Evolutionary conservation across 2,888 invertebrate genomes (phyloP), one percentile per base, ranked within the genome.

Genomic region (Pecten maximus): DNA sequence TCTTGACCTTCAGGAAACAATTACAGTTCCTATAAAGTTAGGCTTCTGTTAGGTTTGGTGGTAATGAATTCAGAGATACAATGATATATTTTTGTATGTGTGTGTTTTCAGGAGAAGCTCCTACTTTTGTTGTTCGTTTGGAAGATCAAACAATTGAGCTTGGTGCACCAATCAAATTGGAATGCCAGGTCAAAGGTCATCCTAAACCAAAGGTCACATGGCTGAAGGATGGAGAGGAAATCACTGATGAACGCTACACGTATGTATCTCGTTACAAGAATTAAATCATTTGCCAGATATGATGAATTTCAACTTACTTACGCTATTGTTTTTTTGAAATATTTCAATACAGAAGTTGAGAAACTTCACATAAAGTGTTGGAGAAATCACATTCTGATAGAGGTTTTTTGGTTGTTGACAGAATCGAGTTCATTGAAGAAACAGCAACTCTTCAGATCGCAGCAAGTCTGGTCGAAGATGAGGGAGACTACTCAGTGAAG

Each of bases 401-500:
- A 88, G 8, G 1, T 40, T 87, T 40, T n/a, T 19, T 90, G 44
- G 40, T 28, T 88, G 40, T 48, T 93, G 92, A 8, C 93, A 96
- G 95, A 91, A 93, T 93, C 87, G 94, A 94, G 40, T 93, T 94
- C 87, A 93, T 94, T 23, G 94, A 95, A 10, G 98, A 99, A 96
- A 99, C 99, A 60, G 97, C 98, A 0, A 98, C 98, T 39, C 93
- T 95, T 54, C 94, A 93, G 40, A 94, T 95, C 89, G 93, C 92
- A 10, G 90, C 94, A 95, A 90, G 94, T 93, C 40, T 96, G 94
- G 97, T 97, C 0, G 97, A 98, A 93, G 98, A 98, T 95, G 98
- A 98, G 94, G 98, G 98, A 19, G 98, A 98, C 91, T 98, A 98
- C 96, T 98, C 98, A 1, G 98, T 98, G 12, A 98, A 98, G 96